Percentiles rank a stretch among this genome's conserved stretches.
Conservation (phyloP, 37 sponge, comb jelly and placozoan species). For the Cliona cf. orientalis region DNA sequence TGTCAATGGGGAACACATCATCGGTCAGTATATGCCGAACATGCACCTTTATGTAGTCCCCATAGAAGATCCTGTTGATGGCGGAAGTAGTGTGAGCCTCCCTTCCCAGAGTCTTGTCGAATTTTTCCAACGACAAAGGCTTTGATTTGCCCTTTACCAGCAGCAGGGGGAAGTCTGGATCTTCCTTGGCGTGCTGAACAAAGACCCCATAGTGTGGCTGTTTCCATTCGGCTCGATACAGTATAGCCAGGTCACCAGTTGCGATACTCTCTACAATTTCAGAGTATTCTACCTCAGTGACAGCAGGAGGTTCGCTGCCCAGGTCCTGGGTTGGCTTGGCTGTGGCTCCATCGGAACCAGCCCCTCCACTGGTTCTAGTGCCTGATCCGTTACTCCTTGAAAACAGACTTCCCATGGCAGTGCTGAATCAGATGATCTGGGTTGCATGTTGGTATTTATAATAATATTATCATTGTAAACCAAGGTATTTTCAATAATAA, state of each 20-base stretch:
- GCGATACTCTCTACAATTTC: slow-evolving; percentile 1
- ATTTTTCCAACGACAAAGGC: slow-evolving; percentile 30
- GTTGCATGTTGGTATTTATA: no score
- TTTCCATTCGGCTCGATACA: slow-evolving; percentile 33
- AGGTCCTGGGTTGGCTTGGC: no score
- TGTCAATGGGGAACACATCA: not conserved
- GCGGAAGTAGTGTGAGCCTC: slow-evolving; percentile 37
- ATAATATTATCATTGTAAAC: no score
- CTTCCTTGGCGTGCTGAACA: slow-evolving; percentile 23
- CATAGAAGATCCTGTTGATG: slow-evolving; percentile 58
- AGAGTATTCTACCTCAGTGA: slow-evolving; percentile 10
- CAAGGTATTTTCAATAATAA: no score
- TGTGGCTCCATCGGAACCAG: no score
- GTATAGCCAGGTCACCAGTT: slow-evolving; percentile 62
- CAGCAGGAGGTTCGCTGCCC: no score
- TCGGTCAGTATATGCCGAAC: slow-evolving; percentile 18
- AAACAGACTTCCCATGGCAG: no score
- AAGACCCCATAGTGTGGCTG: slow-evolving; percentile 57
- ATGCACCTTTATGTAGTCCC: slow-evolving; percentile 46
- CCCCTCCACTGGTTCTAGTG: not conserved
- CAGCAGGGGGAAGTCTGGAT: slow-evolving; percentile 50
- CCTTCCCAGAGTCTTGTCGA: not conserved
- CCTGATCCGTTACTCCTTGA: not conserved
- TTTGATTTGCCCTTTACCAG: slow-evolving; percentile 67
- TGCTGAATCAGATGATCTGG: no score